Conservation (phyloP, 2,888 invertebrate genomes). For the Laothoe populi region DNA sequence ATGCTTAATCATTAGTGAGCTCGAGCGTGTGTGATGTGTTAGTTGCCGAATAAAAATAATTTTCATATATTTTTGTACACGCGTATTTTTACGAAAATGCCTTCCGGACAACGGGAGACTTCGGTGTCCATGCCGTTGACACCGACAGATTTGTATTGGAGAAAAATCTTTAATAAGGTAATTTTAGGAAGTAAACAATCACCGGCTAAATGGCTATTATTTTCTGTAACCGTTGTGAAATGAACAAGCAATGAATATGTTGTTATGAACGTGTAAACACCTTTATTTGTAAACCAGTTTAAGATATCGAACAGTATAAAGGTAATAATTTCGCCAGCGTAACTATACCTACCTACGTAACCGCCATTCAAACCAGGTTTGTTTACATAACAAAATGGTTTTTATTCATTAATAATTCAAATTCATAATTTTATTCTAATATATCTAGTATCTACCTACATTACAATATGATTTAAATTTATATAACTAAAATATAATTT, state of each 20-base stretch:
- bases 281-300: constrained; percentile 7
- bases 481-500: too few relatives aligned
- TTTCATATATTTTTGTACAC: constrained; percentile 25
- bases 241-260: neutral
- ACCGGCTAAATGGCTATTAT: neutral
- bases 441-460: too few relatives aligned
- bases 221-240: neutral
- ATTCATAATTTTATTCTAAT: too few relatives aligned
- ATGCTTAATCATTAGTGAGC: constrained; percentile 51
- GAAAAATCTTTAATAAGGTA: constrained; percentile 81
- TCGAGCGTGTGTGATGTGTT: constrained; percentile 49
- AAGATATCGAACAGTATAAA: neutral
- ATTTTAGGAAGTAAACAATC: constrained; percentile 5
- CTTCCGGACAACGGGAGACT: constrained; percentile 66
- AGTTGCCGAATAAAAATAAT: constrained; percentile 40
- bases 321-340: too few relatives aligned
- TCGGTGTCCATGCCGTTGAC: constrained; percentile 74
- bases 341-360: too few relatives aligned
- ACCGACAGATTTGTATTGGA: constrained; percentile 80
- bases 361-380: neutral
- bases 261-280: neutral
- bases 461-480: too few relatives aligned
- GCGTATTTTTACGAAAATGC: constrained; percentile 64
- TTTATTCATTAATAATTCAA: neutral
- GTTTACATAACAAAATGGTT: neutral